Conservation (phyloP, 1,140 invertebrate genomes). For the Drosophila kurseongensis region DNA sequence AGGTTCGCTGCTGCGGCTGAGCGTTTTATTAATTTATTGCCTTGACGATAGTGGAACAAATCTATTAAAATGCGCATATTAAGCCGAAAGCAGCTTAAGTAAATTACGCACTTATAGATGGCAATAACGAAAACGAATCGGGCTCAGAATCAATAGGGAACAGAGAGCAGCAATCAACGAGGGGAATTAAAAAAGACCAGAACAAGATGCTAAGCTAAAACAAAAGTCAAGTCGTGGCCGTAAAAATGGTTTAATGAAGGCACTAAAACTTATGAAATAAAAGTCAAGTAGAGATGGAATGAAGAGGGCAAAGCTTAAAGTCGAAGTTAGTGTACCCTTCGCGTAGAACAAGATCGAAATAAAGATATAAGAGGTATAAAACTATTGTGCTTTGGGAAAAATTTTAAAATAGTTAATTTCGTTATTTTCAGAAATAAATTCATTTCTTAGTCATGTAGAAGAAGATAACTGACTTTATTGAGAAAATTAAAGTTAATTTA, state of each 20-base stretch:
- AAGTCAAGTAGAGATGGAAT: constrained; percentile 16
- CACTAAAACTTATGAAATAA: constrained; percentile 65
- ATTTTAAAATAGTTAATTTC: constrained; percentile 1
- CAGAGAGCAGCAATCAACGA: constrained; percentile 11
- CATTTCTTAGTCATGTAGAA: constrained; percentile 3
- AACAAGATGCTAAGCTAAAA: constrained; percentile 45
- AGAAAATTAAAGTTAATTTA: constrained; percentile 2
- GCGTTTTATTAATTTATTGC: constrained; percentile 82
- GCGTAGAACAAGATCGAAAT: constrained; percentile 20
- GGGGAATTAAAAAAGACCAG: constrained; percentile 30
- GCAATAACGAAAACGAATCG: constrained; percentile 37
- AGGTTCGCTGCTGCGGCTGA: constrained; percentile 26
- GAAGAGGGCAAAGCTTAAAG: background rate
- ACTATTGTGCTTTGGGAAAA: background rate
- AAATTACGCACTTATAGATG: constrained; percentile 80
- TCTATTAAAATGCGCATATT: constrained; percentile 84
- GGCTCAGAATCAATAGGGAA: constrained; percentile 25
- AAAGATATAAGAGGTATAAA: constrained; percentile 25
- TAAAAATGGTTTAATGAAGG: constrained; percentile 75
- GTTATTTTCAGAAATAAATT: background rate
- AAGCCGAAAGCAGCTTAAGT: constrained; percentile 82
- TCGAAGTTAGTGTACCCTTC: constrained; percentile 2
- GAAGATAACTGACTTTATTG: constrained; percentile 3
- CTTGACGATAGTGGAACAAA: constrained; percentile 84
- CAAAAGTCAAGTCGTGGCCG: constrained; percentile 57